Base-by-base conservation (phyloP, 2,888 invertebrate genomes). In the Mythimna impura region DNA sequence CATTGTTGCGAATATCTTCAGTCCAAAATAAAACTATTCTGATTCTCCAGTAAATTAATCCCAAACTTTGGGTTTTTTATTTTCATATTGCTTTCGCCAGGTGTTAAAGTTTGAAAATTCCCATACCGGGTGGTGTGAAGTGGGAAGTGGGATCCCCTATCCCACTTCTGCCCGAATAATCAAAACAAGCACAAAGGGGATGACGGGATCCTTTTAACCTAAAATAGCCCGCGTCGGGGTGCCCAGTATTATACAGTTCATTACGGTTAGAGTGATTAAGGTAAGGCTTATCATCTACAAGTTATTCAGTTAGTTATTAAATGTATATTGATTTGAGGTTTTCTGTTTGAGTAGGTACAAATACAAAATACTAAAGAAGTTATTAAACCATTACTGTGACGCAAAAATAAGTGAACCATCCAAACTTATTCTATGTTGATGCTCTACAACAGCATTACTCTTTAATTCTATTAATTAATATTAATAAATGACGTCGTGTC, bases 401-500 rank as follows among this genome's bases (percentile, higher is more conserved):
- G 8, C 8, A 1, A 10, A 14, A 34, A 72, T 34, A 52, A 10
- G 1, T 30, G 2, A 25, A 71, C 17, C 14, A 58, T 22, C 9
- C 17, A 14, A 10, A 60, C 2, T 5, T 43, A 43, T 22, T 43
- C 20, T 54, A 34, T 43, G n/a, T 25, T 60, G 10, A 20, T 36
- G 58, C 30, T 67, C 40, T 58, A 43, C 20, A 34, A 47, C 20
- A 22, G 9, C 14, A 50, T 58, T 52, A 60, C 17, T 58, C n/a
- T 58, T 70, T 14, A 36, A 76, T 58, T 58, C 52, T 57, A 57
- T 76, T 47, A 22, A 58, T 47, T 47, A 47, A 47, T 47, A 20
- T 7, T 14, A 47, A 47, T 14, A 47, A 47, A 20, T 47, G 17
- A 47, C 47, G 20, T 7, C 47, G 47, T 47, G 17, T 20, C 17